These are phyloP conservation scores for Batillaria attramentaria DNA, from an alignment of 1,140 invertebrate genomes.

Conservation along the genomic window DNA sequence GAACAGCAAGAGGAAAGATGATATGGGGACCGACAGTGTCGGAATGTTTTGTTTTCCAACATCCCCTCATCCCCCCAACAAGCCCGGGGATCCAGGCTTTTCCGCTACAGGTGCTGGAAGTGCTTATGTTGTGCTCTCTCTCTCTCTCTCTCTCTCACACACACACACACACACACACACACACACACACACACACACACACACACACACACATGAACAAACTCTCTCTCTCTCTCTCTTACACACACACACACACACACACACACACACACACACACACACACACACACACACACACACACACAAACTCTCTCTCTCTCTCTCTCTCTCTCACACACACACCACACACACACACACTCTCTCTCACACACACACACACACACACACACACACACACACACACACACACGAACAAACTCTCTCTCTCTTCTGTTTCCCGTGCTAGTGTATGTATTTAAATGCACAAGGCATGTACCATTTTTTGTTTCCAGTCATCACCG, in stretches of 20 bases:
- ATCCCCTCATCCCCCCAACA: too few relatives aligned
- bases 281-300: background rate
- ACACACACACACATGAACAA: background rate
- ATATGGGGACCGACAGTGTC: too few relatives aligned
- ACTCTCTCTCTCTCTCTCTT: background rate
- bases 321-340: background rate
- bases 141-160: background rate
- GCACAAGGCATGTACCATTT: background rate
- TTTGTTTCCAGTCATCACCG: background rate
- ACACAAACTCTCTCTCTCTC: background rate
- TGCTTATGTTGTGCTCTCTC: too few relatives aligned
- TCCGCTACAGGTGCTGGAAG: too few relatives aligned
- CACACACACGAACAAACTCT: background rate
- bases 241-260: constrained; percentile 2
- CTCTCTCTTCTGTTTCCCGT: background rate
- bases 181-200: constrained; percentile 1
- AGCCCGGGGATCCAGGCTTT: too few relatives aligned
- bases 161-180: background rate
- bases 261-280: background rate
- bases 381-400: background rate
- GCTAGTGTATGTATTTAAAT: background rate
- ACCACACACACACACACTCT: background rate
- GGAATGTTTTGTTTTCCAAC: too few relatives aligned
- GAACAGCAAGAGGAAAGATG: too few relatives aligned
- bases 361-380: background rate